Percentiles rank a stretch among this genome's conserved stretches.
phyloP scores from a whole-genome alignment of 1,140 invertebrate genomes.

The Glossosoma conforme region DNA sequence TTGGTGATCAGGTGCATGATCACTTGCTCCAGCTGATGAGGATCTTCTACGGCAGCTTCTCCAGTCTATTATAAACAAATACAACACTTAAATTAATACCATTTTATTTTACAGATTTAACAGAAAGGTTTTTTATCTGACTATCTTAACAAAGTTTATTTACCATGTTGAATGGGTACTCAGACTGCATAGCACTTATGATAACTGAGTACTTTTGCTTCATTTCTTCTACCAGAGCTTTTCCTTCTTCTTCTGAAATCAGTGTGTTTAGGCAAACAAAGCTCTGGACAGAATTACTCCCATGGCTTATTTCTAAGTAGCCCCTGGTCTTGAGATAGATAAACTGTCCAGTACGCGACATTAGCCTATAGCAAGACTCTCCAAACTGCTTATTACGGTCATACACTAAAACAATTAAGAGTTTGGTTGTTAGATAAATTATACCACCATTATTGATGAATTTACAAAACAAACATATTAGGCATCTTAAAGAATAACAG shows the following conservation, averaged over 20 bases:
- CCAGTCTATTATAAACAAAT: too few relatives aligned
- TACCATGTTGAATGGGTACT: slow-evolving; percentile 38
- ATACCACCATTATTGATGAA: too few relatives aligned
- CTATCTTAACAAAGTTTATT: slow-evolving; percentile 8
- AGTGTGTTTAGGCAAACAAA: slow-evolving; percentile 82
- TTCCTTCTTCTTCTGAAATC: slow-evolving; percentile 66
- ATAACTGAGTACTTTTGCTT: slow-evolving; percentile 62
- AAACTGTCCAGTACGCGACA: slow-evolving; percentile 70
- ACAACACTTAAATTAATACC: too few relatives aligned
- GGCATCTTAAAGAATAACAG: too few relatives aligned
- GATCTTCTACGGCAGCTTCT: slow-evolving; percentile 56
- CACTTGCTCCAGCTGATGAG: slow-evolving; percentile 58
- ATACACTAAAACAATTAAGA: slow-evolving; percentile 67
- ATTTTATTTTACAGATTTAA: too few relatives aligned
- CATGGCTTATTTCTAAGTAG: slow-evolving; percentile 68
- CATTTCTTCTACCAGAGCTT: slow-evolving; percentile 63
- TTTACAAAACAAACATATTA: too few relatives aligned
- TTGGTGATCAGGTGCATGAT: slow-evolving; percentile 65
- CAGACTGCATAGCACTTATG: slow-evolving; percentile 39
- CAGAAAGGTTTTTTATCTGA: too few relatives aligned
- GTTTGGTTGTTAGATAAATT: too few relatives aligned
- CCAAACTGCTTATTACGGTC: slow-evolving; percentile 67
- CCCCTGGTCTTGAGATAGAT: slow-evolving; percentile 78
- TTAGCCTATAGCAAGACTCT: slow-evolving; percentile 74
- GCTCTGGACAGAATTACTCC: slow-evolving; percentile 66